These are phyloP conservation scores for Heterodera filipjevi DNA, from an alignment of 2,888 invertebrate genomes.

Conservation along the genomic window DNA sequence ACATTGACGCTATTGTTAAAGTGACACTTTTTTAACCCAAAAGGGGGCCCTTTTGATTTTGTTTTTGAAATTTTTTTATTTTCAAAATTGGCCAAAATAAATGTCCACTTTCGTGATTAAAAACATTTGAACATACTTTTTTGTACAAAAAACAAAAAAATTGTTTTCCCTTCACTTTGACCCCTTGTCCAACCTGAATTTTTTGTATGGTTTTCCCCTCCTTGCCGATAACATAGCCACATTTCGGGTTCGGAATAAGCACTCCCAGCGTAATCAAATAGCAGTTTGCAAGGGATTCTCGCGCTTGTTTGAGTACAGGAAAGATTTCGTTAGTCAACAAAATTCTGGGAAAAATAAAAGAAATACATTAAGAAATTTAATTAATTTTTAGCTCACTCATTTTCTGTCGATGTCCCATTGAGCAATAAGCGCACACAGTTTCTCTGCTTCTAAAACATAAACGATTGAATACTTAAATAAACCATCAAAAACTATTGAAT, in stretches of 20 bases:
- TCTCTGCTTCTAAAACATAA: neutral
- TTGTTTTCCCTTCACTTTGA: too few relatives aligned
- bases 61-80: too few relatives aligned
- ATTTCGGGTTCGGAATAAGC: constrained; percentile 19
- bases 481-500: too few relatives aligned
- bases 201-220: constrained; percentile 18
- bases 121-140: too few relatives aligned
- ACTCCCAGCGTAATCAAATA: neutral
- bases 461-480: too few relatives aligned
- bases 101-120: too few relatives aligned
- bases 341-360: neutral
- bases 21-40: too few relatives aligned
- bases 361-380: neutral
- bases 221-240: constrained; percentile 22
- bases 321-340: neutral
- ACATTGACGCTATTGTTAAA: too few relatives aligned
- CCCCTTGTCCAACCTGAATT: constrained; percentile 8
- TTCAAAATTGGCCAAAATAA: too few relatives aligned
- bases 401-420: neutral
- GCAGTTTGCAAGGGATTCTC: neutral
- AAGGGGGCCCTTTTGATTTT: too few relatives aligned
- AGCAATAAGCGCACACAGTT: neutral
- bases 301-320: neutral
- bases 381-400: neutral
- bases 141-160: too few relatives aligned